Percentiles rank a stretch among this genome's conserved stretches.
Evolutionary conservation across 2,113 vertebrate species (phyloP).

Genomic region (Muscicapa adusta): DNA sequence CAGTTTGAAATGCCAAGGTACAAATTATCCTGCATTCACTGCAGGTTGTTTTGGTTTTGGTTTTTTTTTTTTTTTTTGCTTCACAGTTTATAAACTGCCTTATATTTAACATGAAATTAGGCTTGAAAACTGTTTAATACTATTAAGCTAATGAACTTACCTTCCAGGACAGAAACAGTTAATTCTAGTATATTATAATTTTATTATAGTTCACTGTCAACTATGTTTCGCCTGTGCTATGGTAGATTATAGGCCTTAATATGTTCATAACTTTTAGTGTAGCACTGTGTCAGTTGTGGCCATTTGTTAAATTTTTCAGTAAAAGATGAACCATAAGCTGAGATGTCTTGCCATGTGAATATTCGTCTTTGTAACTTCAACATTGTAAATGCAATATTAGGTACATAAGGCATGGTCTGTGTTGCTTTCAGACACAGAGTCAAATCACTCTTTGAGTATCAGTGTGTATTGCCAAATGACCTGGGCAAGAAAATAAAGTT

Average conservation of each 20-base stretch:
- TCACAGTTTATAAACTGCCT: background rate
- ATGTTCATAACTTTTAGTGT: background rate
- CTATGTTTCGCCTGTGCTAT: background rate
- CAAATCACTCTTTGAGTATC: background rate
- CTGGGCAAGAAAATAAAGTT: background rate
- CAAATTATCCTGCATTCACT: background rate
- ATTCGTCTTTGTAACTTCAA: background rate
- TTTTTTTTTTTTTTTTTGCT: background rate
- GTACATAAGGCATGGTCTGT: background rate
- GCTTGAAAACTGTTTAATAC: conserved; percentile 47
- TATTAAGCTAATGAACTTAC: conserved; percentile 43
- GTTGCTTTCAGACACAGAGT: background rate
- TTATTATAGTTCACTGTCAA: conserved; percentile 33
- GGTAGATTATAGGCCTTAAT: conserved; percentile 1
- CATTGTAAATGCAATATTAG: background rate
- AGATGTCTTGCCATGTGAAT: background rate
- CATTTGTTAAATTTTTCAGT: background rate
- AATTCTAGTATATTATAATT: conserved; percentile 47
- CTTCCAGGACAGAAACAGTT: conserved; percentile 57
- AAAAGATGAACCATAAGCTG: background rate
- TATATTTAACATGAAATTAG: conserved; percentile 45
- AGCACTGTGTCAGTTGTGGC: background rate
- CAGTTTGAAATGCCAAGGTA: conserved; percentile 4
- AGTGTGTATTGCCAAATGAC: background rate
- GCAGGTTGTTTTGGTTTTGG: background rate